Evolutionary conservation across 2,113 vertebrate species (phyloP), one percentile per base, ranked within the genome.

Genomic region (Varanus salvator): DNA sequence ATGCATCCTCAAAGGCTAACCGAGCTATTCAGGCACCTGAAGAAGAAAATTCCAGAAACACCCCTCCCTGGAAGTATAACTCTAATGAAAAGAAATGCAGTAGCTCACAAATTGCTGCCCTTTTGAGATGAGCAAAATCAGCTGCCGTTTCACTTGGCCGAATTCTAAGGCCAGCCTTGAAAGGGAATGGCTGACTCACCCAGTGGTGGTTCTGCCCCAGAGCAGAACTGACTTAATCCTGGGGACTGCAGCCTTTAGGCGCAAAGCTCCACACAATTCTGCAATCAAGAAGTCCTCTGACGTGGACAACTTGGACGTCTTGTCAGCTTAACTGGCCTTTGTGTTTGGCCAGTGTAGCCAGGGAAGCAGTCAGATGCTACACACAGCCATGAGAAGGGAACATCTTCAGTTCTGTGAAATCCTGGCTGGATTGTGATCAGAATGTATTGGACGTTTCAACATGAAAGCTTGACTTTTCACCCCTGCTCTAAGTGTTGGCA

Each of bases 351-450:
- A 72, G 54, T 78, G 29, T 14, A 3, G 0, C 50, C 27, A 38
- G 0, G 2, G 75, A 57, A 88, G 84, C 66, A 78, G n/a, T n/a
- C 69, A 21, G 69, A 90, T 76, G 9, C n/a, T 11, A 14, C 78
- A 27, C 0, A 50, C 0, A 44, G 7, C 6, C 80, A 69, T 0
- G 5, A 11, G 8, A 34, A 29, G 86, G 27, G 72, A 21, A 1
- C 68, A 34, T 94, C 38, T 84, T 23, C 8, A 85, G 78, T 38
- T 89, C 74, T 0, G 50, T 57, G 4, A 21, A 85, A 83, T 2
- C 23, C 86, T 81, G 1, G 17, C 4, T 54, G 72, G 29, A 54
- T 17, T 80, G 34, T 0, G 6, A 12, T n/a, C 17, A 54, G 54
- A 82, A 85, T 78, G 84, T 89, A 54, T 44, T 6, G 19, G 44